A percentile compares a stretch with the other conserved stretches of the same genome.
These are phyloP conservation scores for Zosterops pallidus DNA, from an alignment of 2,113 vertebrate genomes.

Conservation along the genomic window DNA sequence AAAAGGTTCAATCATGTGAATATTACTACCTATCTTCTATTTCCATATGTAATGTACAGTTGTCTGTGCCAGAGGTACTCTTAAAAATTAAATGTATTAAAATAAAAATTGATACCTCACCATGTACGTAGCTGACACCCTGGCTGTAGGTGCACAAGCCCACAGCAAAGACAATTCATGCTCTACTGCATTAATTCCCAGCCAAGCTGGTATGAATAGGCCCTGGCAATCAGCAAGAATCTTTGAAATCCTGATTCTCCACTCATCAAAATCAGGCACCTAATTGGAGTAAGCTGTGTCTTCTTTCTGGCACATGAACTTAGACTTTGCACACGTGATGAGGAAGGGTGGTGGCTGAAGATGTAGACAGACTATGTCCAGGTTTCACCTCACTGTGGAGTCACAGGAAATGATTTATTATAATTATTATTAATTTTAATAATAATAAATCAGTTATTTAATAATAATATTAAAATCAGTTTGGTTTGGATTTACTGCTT, in stretches of 20 bases:
- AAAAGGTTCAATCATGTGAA: background rate
- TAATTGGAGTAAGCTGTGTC: background rate
- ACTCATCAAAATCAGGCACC: background rate
- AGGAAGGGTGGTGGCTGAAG: background rate
- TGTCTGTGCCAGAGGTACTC: background rate
- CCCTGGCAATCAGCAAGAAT: background rate
- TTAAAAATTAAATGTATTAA: background rate
- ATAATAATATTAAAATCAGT: too few relatives aligned
- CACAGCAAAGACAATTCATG: background rate
- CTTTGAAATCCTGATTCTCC: background rate
- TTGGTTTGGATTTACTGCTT: background rate
- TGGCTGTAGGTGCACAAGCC: background rate
- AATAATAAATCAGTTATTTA: too few relatives aligned
- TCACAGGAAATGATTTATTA: background rate
- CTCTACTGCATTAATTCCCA: background rate
- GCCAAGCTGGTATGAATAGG: fast-evolving
- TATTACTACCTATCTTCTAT: background rate
- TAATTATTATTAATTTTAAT: too few relatives aligned
- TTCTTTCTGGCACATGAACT: background rate
- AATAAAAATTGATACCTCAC: background rate
- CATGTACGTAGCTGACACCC: background rate
- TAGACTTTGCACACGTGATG: background rate
- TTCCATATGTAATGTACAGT: background rate
- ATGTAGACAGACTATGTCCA: background rate
- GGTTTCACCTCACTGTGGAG: background rate